phyloP scores from a whole-genome alignment of 2,113 vertebrate genomes.

The Chinchilla lanigera region DNA sequence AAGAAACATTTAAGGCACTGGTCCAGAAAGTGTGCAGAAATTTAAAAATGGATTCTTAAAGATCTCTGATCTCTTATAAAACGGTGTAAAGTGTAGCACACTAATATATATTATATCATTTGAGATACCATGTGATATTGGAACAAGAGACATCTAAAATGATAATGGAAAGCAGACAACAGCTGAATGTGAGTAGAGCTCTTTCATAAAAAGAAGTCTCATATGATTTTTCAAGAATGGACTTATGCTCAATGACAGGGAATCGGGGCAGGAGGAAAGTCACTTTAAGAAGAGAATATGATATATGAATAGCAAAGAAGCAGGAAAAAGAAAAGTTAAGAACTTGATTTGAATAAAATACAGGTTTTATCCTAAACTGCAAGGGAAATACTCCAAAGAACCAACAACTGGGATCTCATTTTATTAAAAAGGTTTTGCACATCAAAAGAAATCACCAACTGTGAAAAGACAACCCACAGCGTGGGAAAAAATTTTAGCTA shows the following conservation, averaged over 20 bases:
- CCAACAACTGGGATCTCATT: no score
- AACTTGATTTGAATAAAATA: constrained; percentile 1
- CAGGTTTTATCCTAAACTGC: background rate
- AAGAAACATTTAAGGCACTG: background rate
- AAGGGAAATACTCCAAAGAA: no score
- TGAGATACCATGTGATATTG: background rate
- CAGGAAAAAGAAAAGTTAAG: background rate
- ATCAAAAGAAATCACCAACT: no score
- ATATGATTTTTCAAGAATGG: background rate
- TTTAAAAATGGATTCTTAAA: background rate
- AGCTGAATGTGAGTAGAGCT: background rate
- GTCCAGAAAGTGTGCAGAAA: background rate
- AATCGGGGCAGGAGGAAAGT: background rate
- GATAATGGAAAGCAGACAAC: background rate
- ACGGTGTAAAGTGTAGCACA: background rate
- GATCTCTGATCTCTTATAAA: background rate
- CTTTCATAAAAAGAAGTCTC: background rate
- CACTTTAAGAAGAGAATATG: background rate
- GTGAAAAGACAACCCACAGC: no score
- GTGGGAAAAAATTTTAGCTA: no score
- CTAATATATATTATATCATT: background rate
- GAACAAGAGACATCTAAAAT: background rate
- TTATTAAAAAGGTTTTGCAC: no score
- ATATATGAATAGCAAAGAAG: background rate
- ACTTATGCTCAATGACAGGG: background rate